These are phyloP conservation scores for Otolemur crassicaudatus DNA, from an alignment of 2,797 vertebrate species.

Conservation along the genomic window DNA sequence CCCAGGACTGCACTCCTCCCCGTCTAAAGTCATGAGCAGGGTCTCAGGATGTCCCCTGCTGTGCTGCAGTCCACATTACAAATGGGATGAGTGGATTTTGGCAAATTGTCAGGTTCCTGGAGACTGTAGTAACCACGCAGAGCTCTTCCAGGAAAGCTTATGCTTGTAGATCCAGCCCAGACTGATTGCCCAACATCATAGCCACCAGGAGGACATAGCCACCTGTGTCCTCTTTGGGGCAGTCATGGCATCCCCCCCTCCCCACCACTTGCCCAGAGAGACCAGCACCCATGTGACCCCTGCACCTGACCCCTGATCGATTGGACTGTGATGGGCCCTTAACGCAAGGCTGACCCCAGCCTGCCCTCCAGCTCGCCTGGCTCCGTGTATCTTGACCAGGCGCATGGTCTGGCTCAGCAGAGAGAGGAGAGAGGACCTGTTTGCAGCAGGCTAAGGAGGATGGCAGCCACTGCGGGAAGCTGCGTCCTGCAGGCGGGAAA, in stretches of 20 bases:
- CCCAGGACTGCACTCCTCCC: fast-evolving
- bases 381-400: not conserved
- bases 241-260: not conserved
- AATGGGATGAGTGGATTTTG: fast-evolving
- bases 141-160: fast-evolving
- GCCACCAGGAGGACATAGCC: not conserved
- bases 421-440: not conserved
- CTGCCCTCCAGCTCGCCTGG: not conserved
- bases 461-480: not conserved
- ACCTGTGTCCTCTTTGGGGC: no score
- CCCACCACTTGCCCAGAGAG: not conserved
- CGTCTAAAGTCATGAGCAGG: fast-evolving
- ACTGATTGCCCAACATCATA: not conserved
- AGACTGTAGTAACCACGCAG: no score
- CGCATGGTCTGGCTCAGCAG: no score
- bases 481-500: fast-evolving
- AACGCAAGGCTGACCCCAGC: not conserved
- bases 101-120: fast-evolving
- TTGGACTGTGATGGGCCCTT: not conserved
- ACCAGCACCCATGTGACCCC: not conserved
- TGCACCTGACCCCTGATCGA: not conserved
- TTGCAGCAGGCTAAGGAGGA: fast-evolving
- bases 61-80: fast-evolving
- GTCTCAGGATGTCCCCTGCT: no score
- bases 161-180: no score